Evolutionary conservation across 1,140 invertebrate genomes (phyloP).

Genomic region (Agraylea sexmaculata): DNA sequence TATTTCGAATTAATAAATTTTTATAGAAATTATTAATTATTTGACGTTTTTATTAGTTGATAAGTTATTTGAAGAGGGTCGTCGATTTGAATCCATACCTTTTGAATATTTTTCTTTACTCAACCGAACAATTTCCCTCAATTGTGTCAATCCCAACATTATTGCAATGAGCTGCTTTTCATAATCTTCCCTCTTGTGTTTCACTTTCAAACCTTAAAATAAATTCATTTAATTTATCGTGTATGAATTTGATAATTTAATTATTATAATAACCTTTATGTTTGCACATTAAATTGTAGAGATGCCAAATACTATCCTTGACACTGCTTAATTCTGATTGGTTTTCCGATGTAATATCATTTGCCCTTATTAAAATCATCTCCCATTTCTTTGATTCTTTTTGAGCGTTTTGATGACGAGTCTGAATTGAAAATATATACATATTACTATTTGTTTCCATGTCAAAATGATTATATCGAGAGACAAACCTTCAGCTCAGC

Average conservation of each 20-base stretch:
- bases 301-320: slow-evolving; percentile 29
- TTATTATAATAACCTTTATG: slow-evolving; percentile 26
- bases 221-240: background rate
- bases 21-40: too few species aligned
- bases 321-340: slow-evolving; percentile 36
- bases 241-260: background rate
- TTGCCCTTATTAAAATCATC: slow-evolving; percentile 31
- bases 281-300: slow-evolving; percentile 35
- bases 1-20: too few species aligned
- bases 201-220: slow-evolving; percentile 12
- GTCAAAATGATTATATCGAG: background rate
- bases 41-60: too few species aligned
- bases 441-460: too few species aligned
- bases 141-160: slow-evolving; percentile 32
- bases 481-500: slow-evolving; percentile 30
- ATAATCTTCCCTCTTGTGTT: slow-evolving; percentile 24
- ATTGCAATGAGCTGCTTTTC: slow-evolving; percentile 36
- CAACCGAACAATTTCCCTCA: slow-evolving; percentile 28
- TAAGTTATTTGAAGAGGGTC: slow-evolving; percentile 7
- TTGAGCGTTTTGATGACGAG: slow-evolving; percentile 32
- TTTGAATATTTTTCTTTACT: slow-evolving; percentile 27
- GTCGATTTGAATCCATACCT: slow-evolving; percentile 9
- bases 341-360: slow-evolving; percentile 30
- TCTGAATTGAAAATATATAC: too few species aligned
- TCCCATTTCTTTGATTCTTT: slow-evolving; percentile 37